Conservation (phyloP, 2,888 invertebrate genomes). For the Helleia helle region DNA sequence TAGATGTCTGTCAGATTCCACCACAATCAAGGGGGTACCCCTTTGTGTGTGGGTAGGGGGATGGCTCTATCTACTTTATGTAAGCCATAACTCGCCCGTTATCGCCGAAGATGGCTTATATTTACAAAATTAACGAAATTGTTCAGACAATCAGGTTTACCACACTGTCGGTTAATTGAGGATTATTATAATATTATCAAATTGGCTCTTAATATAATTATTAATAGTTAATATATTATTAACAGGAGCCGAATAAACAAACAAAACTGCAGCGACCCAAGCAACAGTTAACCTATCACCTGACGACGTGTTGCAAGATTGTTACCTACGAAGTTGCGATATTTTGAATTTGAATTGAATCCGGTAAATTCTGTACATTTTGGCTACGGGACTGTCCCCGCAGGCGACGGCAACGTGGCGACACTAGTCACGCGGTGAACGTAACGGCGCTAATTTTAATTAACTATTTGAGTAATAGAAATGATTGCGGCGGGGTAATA, state of each 20-base stretch:
- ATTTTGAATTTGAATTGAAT: no score
- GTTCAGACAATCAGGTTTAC: neutral
- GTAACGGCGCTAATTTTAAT: conserved; percentile 5
- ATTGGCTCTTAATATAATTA: neutral
- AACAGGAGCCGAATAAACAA: no score
- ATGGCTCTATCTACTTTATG: neutral
- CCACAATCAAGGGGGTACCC: no score
- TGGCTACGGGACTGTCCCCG: neutral
- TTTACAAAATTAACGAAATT: neutral
- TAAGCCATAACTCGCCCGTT: neutral
- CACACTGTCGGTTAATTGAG: neutral
- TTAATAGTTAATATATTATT: no score
- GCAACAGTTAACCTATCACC: no score
- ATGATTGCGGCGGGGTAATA: neutral
- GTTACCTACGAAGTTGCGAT: no score
- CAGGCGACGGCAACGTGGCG: neutral
- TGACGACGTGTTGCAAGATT: no score
- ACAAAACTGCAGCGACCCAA: no score
- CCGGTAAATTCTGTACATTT: no score
- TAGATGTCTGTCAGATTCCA: no score
- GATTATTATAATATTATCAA: neutral
- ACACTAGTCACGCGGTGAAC: neutral
- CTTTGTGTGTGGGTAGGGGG: neutral
- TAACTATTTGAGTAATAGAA: conserved; percentile 6
- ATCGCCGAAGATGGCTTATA: neutral